Base-by-base conservation (phyloP, 1,140 invertebrate species). In the Danaus melanippus region DNA sequence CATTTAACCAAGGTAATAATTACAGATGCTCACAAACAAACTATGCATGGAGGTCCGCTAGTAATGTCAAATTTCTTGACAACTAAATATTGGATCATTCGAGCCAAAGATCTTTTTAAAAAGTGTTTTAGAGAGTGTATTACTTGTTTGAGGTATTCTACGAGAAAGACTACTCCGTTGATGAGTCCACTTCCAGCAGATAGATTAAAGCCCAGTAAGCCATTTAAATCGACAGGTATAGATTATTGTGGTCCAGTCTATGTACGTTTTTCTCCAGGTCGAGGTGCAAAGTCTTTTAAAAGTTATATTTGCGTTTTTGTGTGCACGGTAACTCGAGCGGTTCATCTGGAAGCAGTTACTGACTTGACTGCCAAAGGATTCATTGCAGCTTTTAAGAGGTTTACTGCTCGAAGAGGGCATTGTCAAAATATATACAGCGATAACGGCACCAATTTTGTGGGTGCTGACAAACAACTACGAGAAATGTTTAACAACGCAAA, bases 361-460 rank as follows among this genome's bases (percentile, higher is more conserved):
- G 58, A 55, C 12, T 46, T 59, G 9, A 59, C 56, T 17, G 40
- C 57, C 46, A 57, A 60, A 17, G 62, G 50, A 32, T 64, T 60
- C 39, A 45, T 64, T n/a, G 43, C 62, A 12, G 62, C 62, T 0
- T 64, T 64, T 15, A 60, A 52, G 50, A 58, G 58, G 58, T 57
- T 10, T 50, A 62, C n/a, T n/a, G n/a, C n/a, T n/a, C n/a, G n/a
- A n/a, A n/a, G n/a, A n/a, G n/a, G n/a, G n/a, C n/a, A n/a, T 41
- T 57, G 54, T 62, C 46, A 46, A 1, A 54, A 62, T 9, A 9
- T 62, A 2, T 64, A 44, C 49, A 60, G 62, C 50, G 62, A 64
- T 32, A 64, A 64, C 12, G 58, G 54, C 10, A 64, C 62, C 1
- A 60, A n/a, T n/a, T n/a, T n/a, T n/a, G n/a, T n/a, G n/a, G n/a